These are phyloP conservation scores for Astyanax mexicanus DNA, from an alignment of 2,797 vertebrate genomes.

Conservation along the genomic window DNA sequence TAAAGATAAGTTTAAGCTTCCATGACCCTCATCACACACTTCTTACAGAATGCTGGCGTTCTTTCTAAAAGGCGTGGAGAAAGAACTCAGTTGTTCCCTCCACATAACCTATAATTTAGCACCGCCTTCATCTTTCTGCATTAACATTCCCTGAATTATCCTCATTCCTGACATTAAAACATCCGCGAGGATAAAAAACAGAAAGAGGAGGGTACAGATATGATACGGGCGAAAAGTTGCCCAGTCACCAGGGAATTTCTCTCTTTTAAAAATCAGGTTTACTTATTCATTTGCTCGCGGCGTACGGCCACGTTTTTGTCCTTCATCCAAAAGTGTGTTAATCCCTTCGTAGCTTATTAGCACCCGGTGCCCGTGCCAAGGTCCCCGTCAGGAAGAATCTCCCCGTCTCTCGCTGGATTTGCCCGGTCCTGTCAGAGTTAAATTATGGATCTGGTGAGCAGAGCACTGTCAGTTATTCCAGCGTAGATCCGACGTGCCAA, in stretches of 20 bases:
- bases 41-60: not conserved
- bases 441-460: slow-evolving; percentile 75
- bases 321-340: slow-evolving; percentile 41
- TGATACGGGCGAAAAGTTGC: not conserved
- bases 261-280: slow-evolving; percentile 25
- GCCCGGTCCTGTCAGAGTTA: slow-evolving; percentile 70
- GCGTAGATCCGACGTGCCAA: slow-evolving; percentile 63
- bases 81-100: not conserved
- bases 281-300: slow-evolving; percentile 29
- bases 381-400: slow-evolving; percentile 55
- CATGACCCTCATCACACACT: too few species aligned
- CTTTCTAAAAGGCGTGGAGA: not conserved
- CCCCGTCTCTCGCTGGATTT: slow-evolving; percentile 45
- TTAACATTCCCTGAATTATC: slow-evolving; percentile 71
- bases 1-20: not conserved
- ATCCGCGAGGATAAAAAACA: slow-evolving; percentile 59
- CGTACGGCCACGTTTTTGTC: slow-evolving; percentile 15
- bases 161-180: slow-evolving; percentile 68
- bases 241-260: slow-evolving; percentile 1
- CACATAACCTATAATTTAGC: slow-evolving; percentile 68
- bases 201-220: not conserved
- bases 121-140: slow-evolving; percentile 61
- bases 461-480: slow-evolving; percentile 69
- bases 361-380: slow-evolving; percentile 59
- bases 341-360: slow-evolving; percentile 64